Conservation (phyloP, 2,797 vertebrate genomes). For the Alcedo atthis region DNA sequence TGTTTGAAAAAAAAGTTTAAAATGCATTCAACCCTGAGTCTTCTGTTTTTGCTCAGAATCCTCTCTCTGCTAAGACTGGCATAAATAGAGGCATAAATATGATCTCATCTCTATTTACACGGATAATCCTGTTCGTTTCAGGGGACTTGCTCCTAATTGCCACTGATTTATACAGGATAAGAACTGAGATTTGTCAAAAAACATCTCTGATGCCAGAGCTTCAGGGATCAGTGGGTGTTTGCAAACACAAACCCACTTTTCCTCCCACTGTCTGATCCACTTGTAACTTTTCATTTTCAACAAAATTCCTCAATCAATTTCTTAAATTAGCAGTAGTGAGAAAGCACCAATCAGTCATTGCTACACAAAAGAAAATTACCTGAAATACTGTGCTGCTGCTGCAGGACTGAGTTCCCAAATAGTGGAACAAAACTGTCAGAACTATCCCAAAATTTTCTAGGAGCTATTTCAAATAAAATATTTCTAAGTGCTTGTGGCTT, state of each 20-base stretch:
- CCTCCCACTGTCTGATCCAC: neutral
- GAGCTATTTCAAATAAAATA: neutral
- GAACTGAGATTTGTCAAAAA: neutral
- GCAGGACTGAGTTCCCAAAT: neutral
- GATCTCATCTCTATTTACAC: neutral
- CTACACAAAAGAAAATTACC: neutral
- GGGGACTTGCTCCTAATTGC: neutral
- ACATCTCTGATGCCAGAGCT: neutral
- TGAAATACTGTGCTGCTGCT: neutral
- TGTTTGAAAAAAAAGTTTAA: neutral
- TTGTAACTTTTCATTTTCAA: neutral
- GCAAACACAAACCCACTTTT: neutral
- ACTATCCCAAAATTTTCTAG: neutral
- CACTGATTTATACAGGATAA: neutral
- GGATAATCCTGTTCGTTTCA: neutral
- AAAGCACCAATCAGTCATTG: neutral
- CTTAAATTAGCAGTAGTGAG: neutral
- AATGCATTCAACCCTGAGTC: neutral
- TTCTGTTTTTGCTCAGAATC: neutral
- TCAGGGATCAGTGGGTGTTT: neutral
- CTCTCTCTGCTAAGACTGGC: neutral
- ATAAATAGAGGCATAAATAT: neutral
- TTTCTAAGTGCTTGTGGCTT: neutral
- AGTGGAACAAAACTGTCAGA: neutral
- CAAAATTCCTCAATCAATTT: neutral